These are phyloP conservation scores for Parasteatoda lunata DNA, from an alignment of 2,888 invertebrate species.

Conservation along the genomic window DNA sequence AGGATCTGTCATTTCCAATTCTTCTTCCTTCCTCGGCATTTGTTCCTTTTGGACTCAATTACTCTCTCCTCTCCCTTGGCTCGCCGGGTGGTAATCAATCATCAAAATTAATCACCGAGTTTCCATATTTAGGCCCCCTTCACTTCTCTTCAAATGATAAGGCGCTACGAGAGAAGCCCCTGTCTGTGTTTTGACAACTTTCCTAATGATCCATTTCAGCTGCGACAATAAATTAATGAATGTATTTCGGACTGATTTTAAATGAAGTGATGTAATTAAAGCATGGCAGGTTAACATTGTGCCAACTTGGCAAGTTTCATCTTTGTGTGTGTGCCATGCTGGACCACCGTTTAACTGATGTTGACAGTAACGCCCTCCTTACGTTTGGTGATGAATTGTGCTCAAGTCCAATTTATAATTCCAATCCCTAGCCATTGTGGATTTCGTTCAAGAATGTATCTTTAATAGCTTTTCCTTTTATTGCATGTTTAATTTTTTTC, in stretches of 20 bases:
- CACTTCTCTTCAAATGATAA: constrained; percentile 14
- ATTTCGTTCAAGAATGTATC: not conserved
- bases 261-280: constrained; percentile 39
- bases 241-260: constrained; percentile 26
- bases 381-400: not conserved
- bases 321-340: not conserved
- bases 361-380: not conserved
- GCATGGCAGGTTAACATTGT: not conserved
- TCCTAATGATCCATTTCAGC: constrained; percentile 50
- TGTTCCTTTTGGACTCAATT: constrained; percentile 4
- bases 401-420: not conserved
- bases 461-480: too few relatives aligned
- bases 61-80: constrained; percentile 7
- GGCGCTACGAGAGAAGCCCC: not conserved
- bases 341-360: not conserved
- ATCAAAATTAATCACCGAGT: constrained; percentile 39
- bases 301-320: constrained; percentile 6
- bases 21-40: not conserved
- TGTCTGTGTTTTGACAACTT: constrained; percentile 49
- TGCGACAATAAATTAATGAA: constrained; percentile 50
- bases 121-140: constrained; percentile 41
- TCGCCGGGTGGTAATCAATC: constrained; percentile 37
- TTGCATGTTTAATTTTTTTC: too few relatives aligned
- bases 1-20: constrained; percentile 3
- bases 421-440: not conserved